Conservation (phyloP, 2,888 invertebrate species). For the Cybosia mesomella region DNA sequence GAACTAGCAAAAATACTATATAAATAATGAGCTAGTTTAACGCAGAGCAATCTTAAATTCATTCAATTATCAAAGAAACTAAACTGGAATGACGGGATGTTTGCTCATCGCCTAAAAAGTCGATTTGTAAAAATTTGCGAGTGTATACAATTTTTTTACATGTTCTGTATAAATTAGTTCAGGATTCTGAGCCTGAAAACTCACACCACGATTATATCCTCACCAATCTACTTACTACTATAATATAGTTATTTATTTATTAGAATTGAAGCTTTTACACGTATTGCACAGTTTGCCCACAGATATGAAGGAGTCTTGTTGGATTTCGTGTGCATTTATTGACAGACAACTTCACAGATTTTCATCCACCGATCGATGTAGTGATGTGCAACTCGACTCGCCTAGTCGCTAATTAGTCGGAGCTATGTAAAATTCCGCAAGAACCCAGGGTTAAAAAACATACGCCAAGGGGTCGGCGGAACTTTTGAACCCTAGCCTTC, state of each 20-base stretch:
- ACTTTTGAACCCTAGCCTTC: no score
- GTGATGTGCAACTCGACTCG: no score
- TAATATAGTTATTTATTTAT: neutral
- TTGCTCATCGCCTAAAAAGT: neutral
- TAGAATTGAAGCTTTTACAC: neutral
- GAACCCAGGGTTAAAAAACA: no score
- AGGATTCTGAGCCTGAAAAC: neutral
- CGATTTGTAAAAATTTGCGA: no score
- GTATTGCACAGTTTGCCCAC: neutral
- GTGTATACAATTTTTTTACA: neutral
- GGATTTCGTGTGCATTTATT: neutral
- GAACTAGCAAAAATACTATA: constrained; percentile 58
- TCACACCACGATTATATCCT: neutral
- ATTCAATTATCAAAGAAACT: neutral
- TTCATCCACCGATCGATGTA: no score
- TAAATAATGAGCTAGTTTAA: neutral
- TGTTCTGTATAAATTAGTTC: no score
- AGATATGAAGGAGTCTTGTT: neutral
- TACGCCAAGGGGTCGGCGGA: no score
- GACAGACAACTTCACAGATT: neutral
- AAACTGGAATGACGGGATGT: neutral
- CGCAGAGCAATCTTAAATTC: neutral
- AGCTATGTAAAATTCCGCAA: no score
- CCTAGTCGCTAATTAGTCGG: no score
- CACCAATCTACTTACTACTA: neutral